These are phyloP conservation scores for Cyclargus thomasi DNA, from an alignment of 1,140 invertebrate genomes.

Conservation along the genomic window DNA sequence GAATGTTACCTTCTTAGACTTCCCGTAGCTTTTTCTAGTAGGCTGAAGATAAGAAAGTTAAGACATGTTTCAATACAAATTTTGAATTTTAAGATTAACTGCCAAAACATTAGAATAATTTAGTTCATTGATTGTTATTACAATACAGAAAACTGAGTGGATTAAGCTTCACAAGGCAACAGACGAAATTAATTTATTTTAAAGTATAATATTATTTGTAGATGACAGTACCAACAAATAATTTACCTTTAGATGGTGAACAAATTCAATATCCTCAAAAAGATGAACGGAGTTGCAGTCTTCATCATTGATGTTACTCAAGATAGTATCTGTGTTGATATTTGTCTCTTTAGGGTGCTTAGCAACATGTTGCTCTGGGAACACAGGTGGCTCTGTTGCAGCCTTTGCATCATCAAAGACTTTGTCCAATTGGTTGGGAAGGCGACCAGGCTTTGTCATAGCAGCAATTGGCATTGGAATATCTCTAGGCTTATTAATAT, in stretches of 20 bases:
- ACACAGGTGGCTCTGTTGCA: constrained; percentile 45
- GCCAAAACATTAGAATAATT: too few species aligned
- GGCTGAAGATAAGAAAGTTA: constrained; percentile 38
- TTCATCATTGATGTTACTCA: constrained; percentile 35
- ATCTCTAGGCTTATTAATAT: constrained; percentile 37
- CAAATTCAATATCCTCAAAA: constrained; percentile 64
- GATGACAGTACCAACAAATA: neutral
- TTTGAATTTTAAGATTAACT: too few species aligned
- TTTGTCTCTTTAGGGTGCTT: constrained; percentile 26
- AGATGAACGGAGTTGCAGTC: constrained; percentile 58
- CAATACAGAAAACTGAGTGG: too few species aligned
- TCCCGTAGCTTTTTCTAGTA: constrained; percentile 57
- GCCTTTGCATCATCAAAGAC: constrained; percentile 49
- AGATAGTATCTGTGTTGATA: constrained; percentile 23
- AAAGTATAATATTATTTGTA: too few species aligned
- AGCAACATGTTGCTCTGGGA: constrained; percentile 33
- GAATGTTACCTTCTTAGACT: constrained; percentile 58
- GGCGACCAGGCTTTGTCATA: constrained; percentile 38
- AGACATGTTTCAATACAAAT: neutral
- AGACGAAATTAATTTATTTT: too few species aligned
- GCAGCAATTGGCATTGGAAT: constrained; percentile 39
- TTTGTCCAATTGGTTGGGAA: constrained; percentile 41
- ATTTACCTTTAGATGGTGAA: constrained; percentile 59
- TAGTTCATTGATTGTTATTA: too few species aligned
- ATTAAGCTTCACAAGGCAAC: too few species aligned